Percentiles rank a stretch among this genome's conserved stretches.
phyloP scores from a whole-genome alignment of 2,797 vertebrate genomes.

The Prunella strophiata region DNA sequence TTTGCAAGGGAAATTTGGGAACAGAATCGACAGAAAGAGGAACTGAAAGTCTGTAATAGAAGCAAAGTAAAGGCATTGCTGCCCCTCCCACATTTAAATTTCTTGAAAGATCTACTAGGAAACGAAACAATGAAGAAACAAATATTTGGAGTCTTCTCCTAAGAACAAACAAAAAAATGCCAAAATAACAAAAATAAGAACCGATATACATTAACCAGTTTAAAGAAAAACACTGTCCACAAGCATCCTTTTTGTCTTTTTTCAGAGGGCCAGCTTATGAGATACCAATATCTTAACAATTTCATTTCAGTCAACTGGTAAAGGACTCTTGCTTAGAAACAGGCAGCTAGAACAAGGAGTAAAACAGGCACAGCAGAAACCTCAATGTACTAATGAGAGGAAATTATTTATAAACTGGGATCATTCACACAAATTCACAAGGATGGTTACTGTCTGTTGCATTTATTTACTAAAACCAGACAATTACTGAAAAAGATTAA shows the following conservation, averaged over 20 bases:
- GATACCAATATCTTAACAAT: background rate
- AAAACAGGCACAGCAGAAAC: background rate
- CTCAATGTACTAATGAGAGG: background rate
- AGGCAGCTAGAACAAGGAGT: background rate
- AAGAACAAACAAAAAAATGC: background rate
- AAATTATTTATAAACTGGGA: background rate
- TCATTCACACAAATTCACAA: background rate
- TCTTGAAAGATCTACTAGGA: background rate
- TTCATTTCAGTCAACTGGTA: background rate
- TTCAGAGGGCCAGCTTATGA: background rate
- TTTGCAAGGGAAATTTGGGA: background rate
- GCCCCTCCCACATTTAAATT: background rate
- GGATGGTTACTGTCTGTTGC: background rate
- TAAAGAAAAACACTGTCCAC: background rate
- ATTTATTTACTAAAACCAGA: background rate
- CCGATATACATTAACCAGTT: background rate
- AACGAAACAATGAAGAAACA: background rate
- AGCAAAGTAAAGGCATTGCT: background rate
- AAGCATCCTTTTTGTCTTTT: background rate
- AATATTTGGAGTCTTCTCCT: background rate
- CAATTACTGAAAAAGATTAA: background rate
- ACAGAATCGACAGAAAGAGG: fast-evolving
- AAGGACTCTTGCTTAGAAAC: background rate
- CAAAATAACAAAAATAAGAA: background rate
- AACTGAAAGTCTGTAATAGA: background rate